Evolutionary conservation across 2,113 vertebrate species (phyloP).

Genomic region (Herpetotheres cachinnans): DNA sequence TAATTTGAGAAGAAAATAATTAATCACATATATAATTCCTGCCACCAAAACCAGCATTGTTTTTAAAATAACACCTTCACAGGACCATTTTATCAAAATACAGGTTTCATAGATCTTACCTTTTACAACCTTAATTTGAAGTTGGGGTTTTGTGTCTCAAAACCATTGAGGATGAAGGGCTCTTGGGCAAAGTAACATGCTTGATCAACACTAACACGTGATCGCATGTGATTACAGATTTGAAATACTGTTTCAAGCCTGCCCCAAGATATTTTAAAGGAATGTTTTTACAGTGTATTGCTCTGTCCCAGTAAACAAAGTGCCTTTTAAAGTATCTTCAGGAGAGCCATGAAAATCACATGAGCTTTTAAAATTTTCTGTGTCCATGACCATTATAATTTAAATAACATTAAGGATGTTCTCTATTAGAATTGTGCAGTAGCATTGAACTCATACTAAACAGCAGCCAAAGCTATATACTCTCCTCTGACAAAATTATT

Average conservation of each 20-base stretch:
- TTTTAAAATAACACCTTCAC: background rate
- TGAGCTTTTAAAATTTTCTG: background rate
- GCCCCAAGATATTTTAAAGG: background rate
- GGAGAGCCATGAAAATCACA: background rate
- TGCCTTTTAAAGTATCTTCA: background rate
- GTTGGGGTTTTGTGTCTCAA: background rate
- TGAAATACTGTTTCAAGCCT: background rate
- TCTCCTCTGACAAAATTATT: background rate
- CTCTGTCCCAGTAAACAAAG: background rate
- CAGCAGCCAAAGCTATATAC: background rate
- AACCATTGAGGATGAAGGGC: background rate
- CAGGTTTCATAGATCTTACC: background rate
- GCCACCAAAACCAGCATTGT: background rate
- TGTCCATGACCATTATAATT: background rate
- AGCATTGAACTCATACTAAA: background rate
- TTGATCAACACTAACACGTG: background rate
- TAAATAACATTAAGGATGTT: background rate
- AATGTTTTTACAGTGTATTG: background rate
- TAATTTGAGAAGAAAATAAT: background rate
- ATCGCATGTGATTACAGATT: background rate
- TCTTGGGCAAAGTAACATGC: background rate
- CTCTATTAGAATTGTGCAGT: background rate
- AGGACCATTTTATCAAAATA: background rate
- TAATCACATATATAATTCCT: background rate
- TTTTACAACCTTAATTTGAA: background rate